These are phyloP conservation scores for Carassius carassius DNA, from an alignment of 2,113 vertebrate genomes.

Conservation along the genomic window DNA sequence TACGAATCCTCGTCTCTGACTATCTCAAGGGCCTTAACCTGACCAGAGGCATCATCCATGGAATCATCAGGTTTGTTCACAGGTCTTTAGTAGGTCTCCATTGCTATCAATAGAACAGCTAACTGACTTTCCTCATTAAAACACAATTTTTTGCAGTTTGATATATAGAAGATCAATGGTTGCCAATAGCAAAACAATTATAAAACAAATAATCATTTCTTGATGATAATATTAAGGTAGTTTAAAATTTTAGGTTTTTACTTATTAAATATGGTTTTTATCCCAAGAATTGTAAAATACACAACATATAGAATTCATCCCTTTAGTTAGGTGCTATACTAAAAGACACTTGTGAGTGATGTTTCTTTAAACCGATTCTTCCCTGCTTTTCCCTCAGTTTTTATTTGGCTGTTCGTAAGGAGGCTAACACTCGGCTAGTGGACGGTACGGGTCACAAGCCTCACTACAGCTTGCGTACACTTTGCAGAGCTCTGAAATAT, in stretches of 20 bases:
- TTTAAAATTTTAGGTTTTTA: not conserved
- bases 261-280: not conserved
- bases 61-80: slow-evolving; percentile 87
- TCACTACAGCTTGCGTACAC: slow-evolving; percentile 93
- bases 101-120: not conserved
- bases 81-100: not conserved
- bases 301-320: not conserved
- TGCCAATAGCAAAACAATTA: not conserved
- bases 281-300: not conserved
- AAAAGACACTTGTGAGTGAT: not conserved
- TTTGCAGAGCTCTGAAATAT: slow-evolving; percentile 91
- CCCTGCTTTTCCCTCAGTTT: slow-evolving; percentile 77
- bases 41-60: slow-evolving; percentile 80
- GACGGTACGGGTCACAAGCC: slow-evolving; percentile 92
- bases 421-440: slow-evolving; percentile 80
- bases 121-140: not conserved
- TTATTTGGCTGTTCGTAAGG: slow-evolving; percentile 86
- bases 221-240: not conserved
- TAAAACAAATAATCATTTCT: not conserved
- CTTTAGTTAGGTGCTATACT: not conserved
- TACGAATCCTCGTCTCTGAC: slow-evolving; percentile 87
- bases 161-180: not conserved
- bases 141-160: not conserved
- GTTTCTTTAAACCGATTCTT: not conserved
- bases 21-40: slow-evolving; percentile 89